Percentiles rank a stretch among this genome's conserved stretches.
Conservation (phyloP, 2,888 invertebrate species). For the Glaucopsyche alexis region DNA sequence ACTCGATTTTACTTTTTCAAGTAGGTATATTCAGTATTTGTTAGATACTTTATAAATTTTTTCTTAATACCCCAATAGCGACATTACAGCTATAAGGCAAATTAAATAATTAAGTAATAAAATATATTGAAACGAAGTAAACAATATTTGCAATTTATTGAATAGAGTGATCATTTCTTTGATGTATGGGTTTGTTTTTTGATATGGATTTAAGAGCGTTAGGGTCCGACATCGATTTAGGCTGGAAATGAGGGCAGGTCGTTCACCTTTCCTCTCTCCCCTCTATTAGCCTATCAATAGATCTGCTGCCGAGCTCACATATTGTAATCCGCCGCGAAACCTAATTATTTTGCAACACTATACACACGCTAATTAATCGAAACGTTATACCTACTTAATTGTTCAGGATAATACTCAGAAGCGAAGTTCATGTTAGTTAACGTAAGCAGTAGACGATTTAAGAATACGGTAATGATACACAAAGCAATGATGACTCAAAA, state of each 20-base stretch:
- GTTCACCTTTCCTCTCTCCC: not conserved
- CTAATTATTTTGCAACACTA: slow-evolving; percentile 7
- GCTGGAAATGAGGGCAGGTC: not conserved
- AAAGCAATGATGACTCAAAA: too few relatives aligned
- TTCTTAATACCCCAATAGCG: not conserved
- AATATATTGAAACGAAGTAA: not conserved
- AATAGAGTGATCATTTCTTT: not conserved
- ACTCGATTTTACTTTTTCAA: not conserved
- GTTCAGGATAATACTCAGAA: not conserved
- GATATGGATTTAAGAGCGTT: not conserved
- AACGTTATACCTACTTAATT: not conserved
- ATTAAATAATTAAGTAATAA: not conserved
- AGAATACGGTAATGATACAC: not conserved
- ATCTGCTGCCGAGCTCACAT: not conserved
- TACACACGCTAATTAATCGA: slow-evolving; percentile 6
- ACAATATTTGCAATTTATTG: not conserved
- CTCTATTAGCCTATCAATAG: not conserved
- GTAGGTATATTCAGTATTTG: not conserved
- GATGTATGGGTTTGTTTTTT: slow-evolving; percentile 12
- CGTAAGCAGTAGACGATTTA: not conserved
- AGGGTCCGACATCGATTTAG: slow-evolving; percentile 6
- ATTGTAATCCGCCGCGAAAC: not conserved
- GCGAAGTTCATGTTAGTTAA: not conserved
- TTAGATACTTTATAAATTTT: too few relatives aligned
- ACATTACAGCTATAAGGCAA: not conserved